Percentiles rank a stretch among this genome's conserved stretches.
These are phyloP conservation scores for Automeris io DNA, from an alignment of 2,888 invertebrate species.

Conservation along the genomic window DNA sequence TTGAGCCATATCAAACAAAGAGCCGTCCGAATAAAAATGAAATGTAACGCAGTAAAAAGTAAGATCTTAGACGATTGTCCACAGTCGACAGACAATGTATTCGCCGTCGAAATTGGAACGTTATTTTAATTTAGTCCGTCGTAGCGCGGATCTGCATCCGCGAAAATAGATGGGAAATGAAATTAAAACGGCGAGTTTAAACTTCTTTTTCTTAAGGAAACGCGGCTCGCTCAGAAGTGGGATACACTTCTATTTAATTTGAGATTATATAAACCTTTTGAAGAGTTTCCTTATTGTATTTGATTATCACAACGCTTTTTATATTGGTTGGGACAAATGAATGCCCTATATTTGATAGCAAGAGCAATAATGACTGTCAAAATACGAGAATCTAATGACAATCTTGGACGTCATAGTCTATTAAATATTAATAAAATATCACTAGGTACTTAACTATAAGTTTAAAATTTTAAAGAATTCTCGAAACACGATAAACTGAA, in stretches of 20 bases:
- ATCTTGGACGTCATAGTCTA: no score
- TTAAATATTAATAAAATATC: no score
- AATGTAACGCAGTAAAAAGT: slow-evolving; percentile 56
- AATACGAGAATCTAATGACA: no score
- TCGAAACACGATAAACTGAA: no score
- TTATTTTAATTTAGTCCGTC: slow-evolving; percentile 25
- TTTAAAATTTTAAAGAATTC: no score
- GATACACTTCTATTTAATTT: slow-evolving; percentile 12
- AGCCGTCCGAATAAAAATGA: slow-evolving; percentile 53
- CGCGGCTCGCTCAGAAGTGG: background rate
- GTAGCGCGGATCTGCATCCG: slow-evolving; percentile 7
- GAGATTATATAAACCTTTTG: slow-evolving; percentile 15
- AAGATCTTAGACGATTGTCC: slow-evolving; percentile 21
- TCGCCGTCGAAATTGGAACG: slow-evolving; percentile 22
- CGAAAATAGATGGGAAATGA: slow-evolving; percentile 4
- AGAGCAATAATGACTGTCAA: no score
- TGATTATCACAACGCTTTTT: no score
- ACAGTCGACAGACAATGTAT: slow-evolving; percentile 16
- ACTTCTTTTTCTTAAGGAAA: slow-evolving; percentile 3
- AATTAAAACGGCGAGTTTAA: slow-evolving; percentile 21
- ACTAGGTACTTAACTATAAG: no score
- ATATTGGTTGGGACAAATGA: no score
- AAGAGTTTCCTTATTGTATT: background rate
- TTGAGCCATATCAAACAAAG: slow-evolving; percentile 21
- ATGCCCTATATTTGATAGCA: no score